Evolutionary conservation across 2,113 vertebrate genomes (phyloP), one percentile per base, ranked within the genome.

Genomic region (Chaenogobius annularis): DNA sequence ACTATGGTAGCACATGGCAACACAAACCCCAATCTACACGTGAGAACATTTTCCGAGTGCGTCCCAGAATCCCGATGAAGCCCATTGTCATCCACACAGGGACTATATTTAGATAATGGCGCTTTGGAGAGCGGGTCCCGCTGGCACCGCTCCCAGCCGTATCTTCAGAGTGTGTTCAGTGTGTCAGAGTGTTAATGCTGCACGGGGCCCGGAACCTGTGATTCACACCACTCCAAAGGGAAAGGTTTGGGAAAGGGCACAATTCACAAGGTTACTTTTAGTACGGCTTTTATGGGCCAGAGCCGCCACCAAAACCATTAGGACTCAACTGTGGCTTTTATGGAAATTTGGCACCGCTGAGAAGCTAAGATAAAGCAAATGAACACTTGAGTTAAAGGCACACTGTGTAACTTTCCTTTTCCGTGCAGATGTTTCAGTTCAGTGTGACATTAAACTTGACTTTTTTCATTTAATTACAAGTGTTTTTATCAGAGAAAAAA

Each of bases 241-340:
- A 31, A 10, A 69, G 10, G 77, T 47, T 66, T 69, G 48, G 50
- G 43, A 64, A 61, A 69, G 22, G 20, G 35, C 17, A 35, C 59
- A 64, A 44, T 81, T 79, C 62, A 26, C 7, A 4, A 26, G 50
- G 69, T 68, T 69, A 69, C 67, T 75, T 83, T 43, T 46, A 65
- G 23, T n/a, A 3, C 15, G 35, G n/a, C 40, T 83, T 74, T 82
- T 12, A 82, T 19, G 74, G 64, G 70, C 61, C 48, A 54, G 13
- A 7, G 35, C 13, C 62, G 20, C 50, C 56, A 48, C 40, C 11
- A 14, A 62, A 67, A 23, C 43, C 0, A 12, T 61, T 69, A 68
- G 74, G 74, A 43, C 68, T 72, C 78, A 77, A 79, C 66, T 46
- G 66, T n/a, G 58, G 67, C 17, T 68, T 69, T 78, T 35, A 75